Percentiles rank a stretch among this genome's conserved stretches.
Evolutionary conservation across 1,140 invertebrate genomes (phyloP).

Genomic region (Ooceraea biroi): DNA sequence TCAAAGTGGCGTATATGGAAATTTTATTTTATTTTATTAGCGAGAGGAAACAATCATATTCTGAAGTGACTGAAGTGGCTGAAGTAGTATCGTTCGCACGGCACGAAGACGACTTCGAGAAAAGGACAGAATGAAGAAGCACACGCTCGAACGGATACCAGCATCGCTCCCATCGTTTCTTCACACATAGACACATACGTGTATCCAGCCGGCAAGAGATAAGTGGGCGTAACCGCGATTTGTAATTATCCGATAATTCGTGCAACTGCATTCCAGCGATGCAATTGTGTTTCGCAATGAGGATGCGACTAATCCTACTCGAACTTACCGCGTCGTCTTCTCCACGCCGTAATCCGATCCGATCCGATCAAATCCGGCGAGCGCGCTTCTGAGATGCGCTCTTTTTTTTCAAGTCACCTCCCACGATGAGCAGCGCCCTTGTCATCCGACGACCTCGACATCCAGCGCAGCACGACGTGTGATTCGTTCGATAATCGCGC

Average conservation of each 20-base stretch:
- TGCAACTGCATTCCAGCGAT: conserved; percentile 63
- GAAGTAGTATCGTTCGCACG: not conserved
- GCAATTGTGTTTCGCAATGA: conserved; percentile 57
- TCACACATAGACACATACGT: not conserved
- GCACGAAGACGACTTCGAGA: not conserved
- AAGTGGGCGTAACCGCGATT: conserved; percentile 62
- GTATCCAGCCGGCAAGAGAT: conserved; percentile 1
- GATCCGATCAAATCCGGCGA: not conserved
- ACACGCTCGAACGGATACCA: not conserved
- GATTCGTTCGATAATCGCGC: conserved; percentile 6
- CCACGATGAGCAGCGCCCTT: conserved; percentile 25
- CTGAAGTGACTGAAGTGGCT: conserved; percentile 1
- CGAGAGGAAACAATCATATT: not conserved
- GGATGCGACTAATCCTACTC: conserved; percentile 44
- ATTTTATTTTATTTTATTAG: not conserved
- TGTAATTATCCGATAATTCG: conserved; percentile 69
- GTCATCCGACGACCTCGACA: conserved; percentile 7
- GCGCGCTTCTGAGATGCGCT: not conserved
- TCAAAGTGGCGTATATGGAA: not conserved
- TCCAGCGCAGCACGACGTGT: not conserved
- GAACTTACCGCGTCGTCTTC: conserved; percentile 4
- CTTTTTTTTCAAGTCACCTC: conserved; percentile 46
- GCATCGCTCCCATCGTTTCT: not conserved
- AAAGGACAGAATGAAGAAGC: not conserved
- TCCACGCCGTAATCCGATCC: too few relatives aligned